A percentile compares a stretch with the other conserved stretches of the same genome.
phyloP scores from a whole-genome alignment of 2,888 invertebrate species.

The Sphaerophoria taeniata region DNA sequence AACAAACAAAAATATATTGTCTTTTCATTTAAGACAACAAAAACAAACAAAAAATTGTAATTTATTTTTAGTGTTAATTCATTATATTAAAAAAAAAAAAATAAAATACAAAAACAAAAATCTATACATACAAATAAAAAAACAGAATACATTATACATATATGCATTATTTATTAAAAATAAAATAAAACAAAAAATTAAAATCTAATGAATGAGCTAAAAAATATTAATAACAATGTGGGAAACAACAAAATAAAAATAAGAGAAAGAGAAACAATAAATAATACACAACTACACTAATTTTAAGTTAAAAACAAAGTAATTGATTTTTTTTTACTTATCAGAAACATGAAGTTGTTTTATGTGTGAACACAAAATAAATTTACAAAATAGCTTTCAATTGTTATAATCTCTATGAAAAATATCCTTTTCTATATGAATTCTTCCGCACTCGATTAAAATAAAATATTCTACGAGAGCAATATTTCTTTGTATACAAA shows the following conservation, averaged over 20 bases:
- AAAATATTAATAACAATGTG: not conserved
- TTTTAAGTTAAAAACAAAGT: slow-evolving; percentile 50
- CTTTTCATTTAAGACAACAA: slow-evolving; percentile 42
- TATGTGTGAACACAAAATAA: slow-evolving; percentile 18
- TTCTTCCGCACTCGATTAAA: slow-evolving; percentile 57
- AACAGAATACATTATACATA: slow-evolving; percentile 59
- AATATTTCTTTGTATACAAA: slow-evolving; percentile 26
- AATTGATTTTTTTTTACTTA: slow-evolving; percentile 54
- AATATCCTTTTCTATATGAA: slow-evolving; percentile 50
- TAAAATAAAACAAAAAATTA: slow-evolving; percentile 32
- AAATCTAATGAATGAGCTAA: slow-evolving; percentile 43
- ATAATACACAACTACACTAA: slow-evolving; percentile 62
- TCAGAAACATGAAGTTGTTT: slow-evolving; percentile 24
- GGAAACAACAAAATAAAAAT: slow-evolving; percentile 3
- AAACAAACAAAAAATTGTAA: slow-evolving; percentile 53
- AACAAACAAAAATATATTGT: slow-evolving; percentile 55
- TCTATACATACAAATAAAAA: slow-evolving; percentile 67
- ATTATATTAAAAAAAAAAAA: slow-evolving; percentile 50
- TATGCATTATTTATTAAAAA: slow-evolving; percentile 58
- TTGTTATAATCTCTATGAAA: slow-evolving; percentile 19
- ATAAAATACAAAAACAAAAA: slow-evolving; percentile 26
- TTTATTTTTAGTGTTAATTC: slow-evolving; percentile 71
- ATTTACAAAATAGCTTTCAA: slow-evolving; percentile 38
- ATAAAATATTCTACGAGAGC: slow-evolving; percentile 8
- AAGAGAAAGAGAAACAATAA: slow-evolving; percentile 9